phyloP scores from a whole-genome alignment of 2,888 invertebrate species.

The Agrenia bidenticulata region DNA sequence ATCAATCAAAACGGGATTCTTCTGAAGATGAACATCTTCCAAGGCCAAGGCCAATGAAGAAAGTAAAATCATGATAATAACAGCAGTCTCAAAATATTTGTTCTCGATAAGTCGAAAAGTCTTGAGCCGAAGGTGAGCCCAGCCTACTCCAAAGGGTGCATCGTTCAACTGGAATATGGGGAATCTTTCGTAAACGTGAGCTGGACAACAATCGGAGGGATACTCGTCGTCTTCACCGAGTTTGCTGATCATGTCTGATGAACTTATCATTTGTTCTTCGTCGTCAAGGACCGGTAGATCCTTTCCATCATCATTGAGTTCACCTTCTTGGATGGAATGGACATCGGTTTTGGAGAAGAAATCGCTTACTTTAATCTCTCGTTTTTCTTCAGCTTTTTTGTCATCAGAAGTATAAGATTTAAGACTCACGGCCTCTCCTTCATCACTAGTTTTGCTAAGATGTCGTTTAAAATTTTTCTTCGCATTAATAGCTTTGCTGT shows the following conservation, averaged over 20 bases:
- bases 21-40: slow-evolving; percentile 92
- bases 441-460: slow-evolving; percentile 6
- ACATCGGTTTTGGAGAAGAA: background rate
- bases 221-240: slow-evolving; percentile 62
- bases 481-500: slow-evolving; percentile 27
- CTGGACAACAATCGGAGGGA: slow-evolving; percentile 92
- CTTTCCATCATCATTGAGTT: background rate
- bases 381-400: too few species aligned
- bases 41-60: slow-evolving; percentile 96
- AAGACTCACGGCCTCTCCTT: slow-evolving; percentile 21
- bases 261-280: slow-evolving; percentile 55
- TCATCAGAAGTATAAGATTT: slow-evolving; percentile 25
- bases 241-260: background rate
- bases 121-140: slow-evolving; percentile 84
- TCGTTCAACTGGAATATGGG: slow-evolving; percentile 87
- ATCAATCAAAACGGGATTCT: slow-evolving; percentile 86
- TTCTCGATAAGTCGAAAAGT: slow-evolving; percentile 95
- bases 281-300: slow-evolving; percentile 54
- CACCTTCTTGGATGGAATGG: background rate
- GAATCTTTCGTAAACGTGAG: slow-evolving; percentile 80
- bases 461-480: slow-evolving; percentile 17
- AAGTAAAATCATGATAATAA: slow-evolving; percentile 95
- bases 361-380: background rate
- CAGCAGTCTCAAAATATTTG: slow-evolving; percentile 98
- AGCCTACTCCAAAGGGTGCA: slow-evolving; percentile 68